Percentiles rank a stretch among this genome's conserved stretches.
Evolutionary conservation across 2,113 vertebrate genomes (phyloP).

Genomic region (Lamprotornis superbus): DNA sequence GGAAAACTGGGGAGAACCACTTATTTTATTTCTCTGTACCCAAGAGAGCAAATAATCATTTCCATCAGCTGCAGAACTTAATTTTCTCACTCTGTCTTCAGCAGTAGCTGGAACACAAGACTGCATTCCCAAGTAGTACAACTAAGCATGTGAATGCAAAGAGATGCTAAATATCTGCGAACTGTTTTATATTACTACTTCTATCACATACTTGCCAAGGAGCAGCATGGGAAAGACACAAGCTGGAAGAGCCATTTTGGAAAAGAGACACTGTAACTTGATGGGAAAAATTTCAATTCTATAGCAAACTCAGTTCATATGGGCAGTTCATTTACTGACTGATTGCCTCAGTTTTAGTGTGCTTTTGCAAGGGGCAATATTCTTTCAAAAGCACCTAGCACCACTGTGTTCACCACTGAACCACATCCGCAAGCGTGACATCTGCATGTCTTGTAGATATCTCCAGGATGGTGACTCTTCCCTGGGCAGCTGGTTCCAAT

Average conservation of each 20-base stretch:
- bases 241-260: neutral
- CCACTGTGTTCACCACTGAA: neutral
- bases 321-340: neutral
- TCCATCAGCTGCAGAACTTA: neutral
- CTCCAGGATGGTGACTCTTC: neutral
- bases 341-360: neutral
- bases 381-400: neutral
- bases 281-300: neutral
- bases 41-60: neutral
- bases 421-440: rapidly evolving
- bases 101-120: neutral
- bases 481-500: neutral
- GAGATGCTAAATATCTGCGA: neutral
- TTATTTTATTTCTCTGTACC: neutral
- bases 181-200: neutral
- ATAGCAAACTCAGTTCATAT: neutral
- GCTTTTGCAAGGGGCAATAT: neutral
- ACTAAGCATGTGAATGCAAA: neutral
- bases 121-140: neutral
- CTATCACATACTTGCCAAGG: neutral
- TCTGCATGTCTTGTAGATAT: too few relatives aligned
- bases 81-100: neutral
- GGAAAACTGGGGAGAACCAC: neutral
- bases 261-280: neutral
- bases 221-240: neutral